A percentile compares a stretch with the other conserved stretches of the same genome.
phyloP scores from a whole-genome alignment of 2,888 invertebrate genomes.

The Busseola fusca region DNA sequence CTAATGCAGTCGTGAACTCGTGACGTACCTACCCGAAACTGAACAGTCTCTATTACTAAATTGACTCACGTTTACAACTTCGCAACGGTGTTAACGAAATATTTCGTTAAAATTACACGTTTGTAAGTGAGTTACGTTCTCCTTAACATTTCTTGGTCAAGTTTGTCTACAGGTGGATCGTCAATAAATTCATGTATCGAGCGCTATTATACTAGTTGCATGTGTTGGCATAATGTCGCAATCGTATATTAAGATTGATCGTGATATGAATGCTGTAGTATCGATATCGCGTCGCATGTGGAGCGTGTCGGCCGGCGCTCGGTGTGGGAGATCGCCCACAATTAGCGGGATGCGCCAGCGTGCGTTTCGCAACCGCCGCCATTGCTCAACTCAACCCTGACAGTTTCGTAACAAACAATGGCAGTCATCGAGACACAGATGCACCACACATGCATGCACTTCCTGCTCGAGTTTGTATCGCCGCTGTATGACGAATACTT shows the following conservation, averaged over 20 bases:
- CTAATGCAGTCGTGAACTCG: constrained; percentile 71
- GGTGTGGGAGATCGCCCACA: constrained; percentile 83
- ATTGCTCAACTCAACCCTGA: constrained; percentile 88
- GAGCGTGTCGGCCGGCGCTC: constrained; percentile 57
- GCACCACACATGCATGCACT: constrained; percentile 87
- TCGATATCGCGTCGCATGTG: constrained; percentile 49
- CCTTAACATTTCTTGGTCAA: constrained; percentile 79
- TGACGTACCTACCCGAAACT: constrained; percentile 73
- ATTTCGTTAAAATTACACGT: constrained; percentile 77
- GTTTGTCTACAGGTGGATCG: constrained; percentile 66
- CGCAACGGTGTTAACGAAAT: constrained; percentile 83
- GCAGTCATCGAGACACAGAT: constrained; percentile 82
- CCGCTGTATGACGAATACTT: constrained; percentile 79
- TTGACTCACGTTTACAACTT: constrained; percentile 83
- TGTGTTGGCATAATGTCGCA: constrained; percentile 40
- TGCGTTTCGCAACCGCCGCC: constrained; percentile 81
- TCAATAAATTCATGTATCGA: constrained; percentile 50
- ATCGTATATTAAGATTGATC: constrained; percentile 45
- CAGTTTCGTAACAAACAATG: constrained; percentile 87
- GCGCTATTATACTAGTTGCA: constrained; percentile 38
- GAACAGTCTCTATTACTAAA: constrained; percentile 79
- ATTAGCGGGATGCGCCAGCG: constrained; percentile 84
- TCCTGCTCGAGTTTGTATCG: constrained; percentile 86
- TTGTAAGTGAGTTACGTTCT: constrained; percentile 70
- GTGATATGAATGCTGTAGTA: constrained; percentile 37